Conservation (phyloP, 1,140 invertebrate species). For the Frieseomelitta varia region DNA sequence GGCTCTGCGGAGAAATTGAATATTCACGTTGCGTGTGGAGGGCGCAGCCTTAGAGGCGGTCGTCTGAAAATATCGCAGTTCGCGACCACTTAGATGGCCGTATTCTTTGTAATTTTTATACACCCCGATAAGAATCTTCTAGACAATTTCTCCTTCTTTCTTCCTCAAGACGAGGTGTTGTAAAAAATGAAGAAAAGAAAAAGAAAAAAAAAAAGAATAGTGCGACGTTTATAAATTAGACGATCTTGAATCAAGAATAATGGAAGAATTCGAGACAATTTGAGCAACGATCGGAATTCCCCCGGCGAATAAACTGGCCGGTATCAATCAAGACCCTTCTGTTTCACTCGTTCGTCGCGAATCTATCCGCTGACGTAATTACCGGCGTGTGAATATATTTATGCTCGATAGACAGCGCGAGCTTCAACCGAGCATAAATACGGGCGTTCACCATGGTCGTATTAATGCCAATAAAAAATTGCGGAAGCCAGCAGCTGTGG, state of each 20-base stretch:
- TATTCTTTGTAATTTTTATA: conserved; percentile 26
- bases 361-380: conserved; percentile 30
- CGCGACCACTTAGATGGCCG: neutral
- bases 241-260: neutral
- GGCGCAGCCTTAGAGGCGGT: conserved; percentile 2
- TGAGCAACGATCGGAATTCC: neutral
- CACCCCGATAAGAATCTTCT: neutral
- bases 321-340: neutral
- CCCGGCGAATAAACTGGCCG: neutral
- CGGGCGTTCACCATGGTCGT: conserved; percentile 25
- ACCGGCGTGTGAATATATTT: conserved; percentile 23
- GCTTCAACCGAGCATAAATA: neutral
- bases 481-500: conserved; percentile 73
- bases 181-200: neutral
- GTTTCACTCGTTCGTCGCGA: neutral
- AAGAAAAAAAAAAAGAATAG: too few relatives aligned
- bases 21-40: conserved; percentile 51
- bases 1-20: conserved; percentile 44
- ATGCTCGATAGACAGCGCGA: neutral
- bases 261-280: neutral
- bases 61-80: conserved; percentile 33
- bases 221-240: neutral
- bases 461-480: conserved; percentile 74
- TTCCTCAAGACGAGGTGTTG: neutral
- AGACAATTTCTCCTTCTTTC: neutral